Base-by-base conservation (phyloP, 2,888 invertebrate genomes). In the Cephus pulcher region DNA sequence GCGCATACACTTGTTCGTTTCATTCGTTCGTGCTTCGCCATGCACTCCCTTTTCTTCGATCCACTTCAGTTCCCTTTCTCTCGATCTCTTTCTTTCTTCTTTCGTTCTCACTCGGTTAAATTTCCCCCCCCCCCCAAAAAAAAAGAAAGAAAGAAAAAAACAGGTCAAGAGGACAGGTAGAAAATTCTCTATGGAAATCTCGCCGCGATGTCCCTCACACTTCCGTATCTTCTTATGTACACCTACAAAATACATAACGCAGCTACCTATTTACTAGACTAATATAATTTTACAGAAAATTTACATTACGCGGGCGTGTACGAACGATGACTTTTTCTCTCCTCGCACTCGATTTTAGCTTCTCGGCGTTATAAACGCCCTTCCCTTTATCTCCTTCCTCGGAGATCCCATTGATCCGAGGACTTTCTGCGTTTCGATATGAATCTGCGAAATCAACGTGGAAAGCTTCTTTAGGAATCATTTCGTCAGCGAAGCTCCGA, bases 231-330 rank as follows among this genome's bases (percentile, higher is more conserved):
- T 83, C 34, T 82, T 90, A 90, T 89, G 84, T 89, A 90, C 89
- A 89, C 86, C 87, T 90, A 89, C 83, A 87, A 88, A 88, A 89
- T 89, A 88, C 89, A 89, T 88, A 88, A 89, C 86, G 86, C 87
- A 84, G 84, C 85, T 87, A 87, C 83, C 85, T 86, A 85, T 83
- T 84, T 84, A 83, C 83, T 85, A 84, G 80, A 83, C 84, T 88
- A 86, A 86, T 84, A 35, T 83, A 84, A 89, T 88, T 90, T 90
- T 89, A 89, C 89, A 90, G 85, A 86, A 85, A 90, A 89, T 89
- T 85, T 90, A 90, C 89, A 88, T 82, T 81, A 70, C 78, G 78
- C 78, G 78, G 69, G 40, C 37, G 33, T 70, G 6, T 37, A 37
- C 37, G 30, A 34, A 76, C 69, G 69, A 34, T 11, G 70, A 73